Evolutionary conservation across 2,797 vertebrate genomes (phyloP).

Genomic region (Parambassis ranga): DNA sequence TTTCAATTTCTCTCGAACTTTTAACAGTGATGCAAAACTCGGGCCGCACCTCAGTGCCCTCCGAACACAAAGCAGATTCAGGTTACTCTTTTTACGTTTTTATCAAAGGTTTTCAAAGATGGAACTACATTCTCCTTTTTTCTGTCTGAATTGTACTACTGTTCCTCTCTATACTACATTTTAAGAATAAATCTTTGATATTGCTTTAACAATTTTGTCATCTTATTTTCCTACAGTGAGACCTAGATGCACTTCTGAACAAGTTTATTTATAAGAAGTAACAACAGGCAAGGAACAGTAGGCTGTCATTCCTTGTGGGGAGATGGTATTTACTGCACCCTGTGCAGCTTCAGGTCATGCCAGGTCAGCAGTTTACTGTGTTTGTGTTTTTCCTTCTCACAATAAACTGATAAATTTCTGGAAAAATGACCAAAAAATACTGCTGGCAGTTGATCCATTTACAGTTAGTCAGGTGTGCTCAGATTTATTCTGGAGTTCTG

Average conservation of each 20-base stretch:
- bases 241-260: too few species aligned
- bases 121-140: slow-evolving; percentile 83
- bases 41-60: slow-evolving; percentile 75
- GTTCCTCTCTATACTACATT: slow-evolving; percentile 88
- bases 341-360: background rate
- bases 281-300: slow-evolving; percentile 13
- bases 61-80: slow-evolving; percentile 85
- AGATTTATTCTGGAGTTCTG: background rate
- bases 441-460: background rate
- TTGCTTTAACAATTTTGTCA: slow-evolving; percentile 72
- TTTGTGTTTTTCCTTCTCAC: background rate
- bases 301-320: background rate
- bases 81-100: slow-evolving; percentile 88
- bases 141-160: slow-evolving; percentile 89
- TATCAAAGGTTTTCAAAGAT: slow-evolving; percentile 82
- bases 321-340: background rate
- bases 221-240: background rate
- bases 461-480: background rate
- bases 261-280: too few species aligned
- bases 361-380: background rate
- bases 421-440: background rate
- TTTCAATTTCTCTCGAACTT: slow-evolving; percentile 82
- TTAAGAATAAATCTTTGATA: slow-evolving; percentile 90
- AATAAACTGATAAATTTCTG: background rate
- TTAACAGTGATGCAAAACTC: slow-evolving; percentile 84